These are phyloP conservation scores for Eurytoma californica DNA, from an alignment of 2,888 invertebrate species.

Conservation along the genomic window DNA sequence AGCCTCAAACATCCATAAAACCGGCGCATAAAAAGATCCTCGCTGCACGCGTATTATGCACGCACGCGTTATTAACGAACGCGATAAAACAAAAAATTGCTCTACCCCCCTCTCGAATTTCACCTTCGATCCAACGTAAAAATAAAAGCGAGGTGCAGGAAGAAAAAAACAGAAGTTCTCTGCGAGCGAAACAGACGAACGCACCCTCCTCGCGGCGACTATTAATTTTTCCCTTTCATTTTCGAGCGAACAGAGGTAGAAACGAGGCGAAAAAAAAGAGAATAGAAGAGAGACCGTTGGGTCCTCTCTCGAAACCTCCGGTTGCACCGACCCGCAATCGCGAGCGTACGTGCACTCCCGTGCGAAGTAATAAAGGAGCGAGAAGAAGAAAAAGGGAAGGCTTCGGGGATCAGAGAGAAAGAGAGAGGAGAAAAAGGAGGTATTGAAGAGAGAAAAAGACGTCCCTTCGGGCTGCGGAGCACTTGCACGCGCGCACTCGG, in stretches of 20 bases:
- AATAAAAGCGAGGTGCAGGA: background rate
- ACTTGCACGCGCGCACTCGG: background rate
- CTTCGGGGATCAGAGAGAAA: background rate
- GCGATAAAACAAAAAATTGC: conserved; percentile 15
- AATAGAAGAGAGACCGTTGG: background rate
- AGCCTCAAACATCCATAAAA: conserved; percentile 32
- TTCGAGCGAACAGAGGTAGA: conserved; percentile 1
- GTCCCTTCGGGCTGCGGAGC: conserved; percentile 1
- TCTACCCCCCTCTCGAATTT: conserved; percentile 21
- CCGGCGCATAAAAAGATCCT: background rate
- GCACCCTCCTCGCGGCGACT: background rate
- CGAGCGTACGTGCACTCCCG: background rate
- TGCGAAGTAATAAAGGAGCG: background rate
- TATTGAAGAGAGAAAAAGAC: background rate
- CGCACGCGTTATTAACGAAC: conserved; percentile 28
- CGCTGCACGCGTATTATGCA: background rate
- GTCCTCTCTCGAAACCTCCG: background rate
- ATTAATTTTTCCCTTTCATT: conserved; percentile 22
- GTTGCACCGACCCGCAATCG: background rate
- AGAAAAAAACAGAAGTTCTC: background rate
- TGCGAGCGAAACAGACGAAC: background rate
- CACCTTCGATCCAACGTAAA: background rate
- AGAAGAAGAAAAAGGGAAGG: background rate
- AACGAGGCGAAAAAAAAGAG: background rate
- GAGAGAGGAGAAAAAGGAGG: background rate